Evolutionary conservation across 2,113 vertebrate species (phyloP).

Genomic region (Tychaedon coryphoeus): DNA sequence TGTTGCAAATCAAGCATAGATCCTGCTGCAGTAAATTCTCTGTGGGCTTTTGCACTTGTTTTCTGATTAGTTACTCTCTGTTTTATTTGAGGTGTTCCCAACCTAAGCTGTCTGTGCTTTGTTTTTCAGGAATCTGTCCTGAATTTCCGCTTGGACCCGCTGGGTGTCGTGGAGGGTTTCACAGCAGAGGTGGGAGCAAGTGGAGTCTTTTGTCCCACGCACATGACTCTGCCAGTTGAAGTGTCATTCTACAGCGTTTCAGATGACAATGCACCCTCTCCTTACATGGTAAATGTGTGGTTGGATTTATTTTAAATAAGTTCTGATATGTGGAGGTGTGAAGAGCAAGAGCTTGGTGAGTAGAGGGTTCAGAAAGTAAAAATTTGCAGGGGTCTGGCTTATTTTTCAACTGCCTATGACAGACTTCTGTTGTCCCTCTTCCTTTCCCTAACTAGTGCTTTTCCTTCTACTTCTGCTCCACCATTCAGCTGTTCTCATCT

Average conservation of each 20-base stretch:
- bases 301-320: background rate
- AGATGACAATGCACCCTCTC: conserved; percentile 97
- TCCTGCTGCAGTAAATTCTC: background rate
- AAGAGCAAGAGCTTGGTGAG: background rate
- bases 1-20: background rate
- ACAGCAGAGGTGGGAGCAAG: conserved; percentile 96
- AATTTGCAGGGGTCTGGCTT: background rate
- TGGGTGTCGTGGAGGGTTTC: conserved; percentile 90
- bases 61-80: background rate
- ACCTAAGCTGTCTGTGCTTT: background rate
- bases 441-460: background rate
- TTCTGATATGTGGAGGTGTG: background rate
- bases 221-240: conserved; percentile 94
- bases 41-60: background rate
- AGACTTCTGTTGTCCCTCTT: background rate
- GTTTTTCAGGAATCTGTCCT: conserved; percentile 90
- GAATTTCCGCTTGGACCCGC: conserved; percentile 93
- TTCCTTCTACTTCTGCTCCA: background rate
- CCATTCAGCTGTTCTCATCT: background rate
- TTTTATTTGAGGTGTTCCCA: background rate
- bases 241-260: conserved; percentile 99
- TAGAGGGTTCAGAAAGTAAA: background rate
- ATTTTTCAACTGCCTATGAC: background rate
- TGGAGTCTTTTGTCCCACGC: conserved; percentile 94
- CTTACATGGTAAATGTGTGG: conserved; percentile 87